A percentile compares a stretch with the other conserved stretches of the same genome.
These are phyloP conservation scores for Nebria salina DNA, from an alignment of 2,888 invertebrate genomes.

Conservation along the genomic window DNA sequence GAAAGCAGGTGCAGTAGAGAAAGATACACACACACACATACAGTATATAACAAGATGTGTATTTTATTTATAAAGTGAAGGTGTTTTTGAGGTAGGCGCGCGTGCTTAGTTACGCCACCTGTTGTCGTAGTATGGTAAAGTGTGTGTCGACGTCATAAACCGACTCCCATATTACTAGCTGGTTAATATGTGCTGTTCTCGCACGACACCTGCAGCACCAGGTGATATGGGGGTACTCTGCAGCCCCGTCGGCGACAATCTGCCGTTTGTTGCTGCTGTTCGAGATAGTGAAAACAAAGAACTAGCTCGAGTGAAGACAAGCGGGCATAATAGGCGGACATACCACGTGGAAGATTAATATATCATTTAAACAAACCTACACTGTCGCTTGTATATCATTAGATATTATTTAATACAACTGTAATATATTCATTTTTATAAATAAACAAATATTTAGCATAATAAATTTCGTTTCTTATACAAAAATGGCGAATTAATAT, in stretches of 20 bases:
- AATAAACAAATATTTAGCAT: no score
- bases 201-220: conserved; percentile 17
- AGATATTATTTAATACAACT: neutral
- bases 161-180: neutral
- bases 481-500: no score
- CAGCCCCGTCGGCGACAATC: conserved; percentile 17
- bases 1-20: neutral
- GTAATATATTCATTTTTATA: neutral
- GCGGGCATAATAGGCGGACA: neutral
- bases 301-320: neutral
- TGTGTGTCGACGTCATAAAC: conserved; percentile 16
- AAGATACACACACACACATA: neutral
- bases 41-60: conserved; percentile 7
- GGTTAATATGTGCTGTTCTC: conserved; percentile 9
- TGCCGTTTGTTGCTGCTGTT: conserved; percentile 2
- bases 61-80: conserved; percentile 28
- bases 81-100: conserved; percentile 22
- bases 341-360: neutral
- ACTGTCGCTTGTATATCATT: neutral
- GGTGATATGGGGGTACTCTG: conserved; percentile 3
- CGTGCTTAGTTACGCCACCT: conserved; percentile 25
- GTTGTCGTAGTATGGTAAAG: conserved; percentile 24
- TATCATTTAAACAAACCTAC: neutral
- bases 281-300: neutral
- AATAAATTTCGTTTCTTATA: no score